A percentile compares a stretch with the other conserved stretches of the same genome.
phyloP scores from a whole-genome alignment of 2,888 invertebrate species.

The Noctua janthina region DNA sequence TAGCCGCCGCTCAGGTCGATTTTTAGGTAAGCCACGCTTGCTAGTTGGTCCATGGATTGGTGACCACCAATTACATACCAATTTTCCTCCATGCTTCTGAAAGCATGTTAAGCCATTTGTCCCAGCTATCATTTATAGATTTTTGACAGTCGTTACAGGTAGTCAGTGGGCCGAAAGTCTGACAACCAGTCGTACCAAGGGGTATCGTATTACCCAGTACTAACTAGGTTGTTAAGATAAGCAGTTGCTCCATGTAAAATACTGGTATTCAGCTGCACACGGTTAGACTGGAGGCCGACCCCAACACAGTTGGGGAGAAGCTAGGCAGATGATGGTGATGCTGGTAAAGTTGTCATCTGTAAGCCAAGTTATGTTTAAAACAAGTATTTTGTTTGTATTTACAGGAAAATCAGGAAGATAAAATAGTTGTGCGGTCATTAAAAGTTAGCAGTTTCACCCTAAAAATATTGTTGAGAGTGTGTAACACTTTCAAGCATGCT shows the following conservation, averaged over 20 bases:
- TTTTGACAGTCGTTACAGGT: too few species aligned
- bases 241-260: neutral
- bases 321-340: neutral
- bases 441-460: slow-evolving; percentile 88
- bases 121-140: too few species aligned
- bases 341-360: neutral
- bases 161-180: too few species aligned
- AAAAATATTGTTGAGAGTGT: slow-evolving; percentile 86
- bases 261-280: neutral
- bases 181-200: too few species aligned
- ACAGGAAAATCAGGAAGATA: slow-evolving; percentile 83
- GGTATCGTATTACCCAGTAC: too few species aligned
- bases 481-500: slow-evolving; percentile 78
- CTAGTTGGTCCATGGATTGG: too few species aligned
- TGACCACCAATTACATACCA: too few species aligned
- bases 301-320: neutral
- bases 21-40: too few species aligned
- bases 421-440: slow-evolving; percentile 80
- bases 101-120: too few species aligned
- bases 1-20: too few species aligned
- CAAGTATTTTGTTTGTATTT: neutral
- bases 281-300: neutral
- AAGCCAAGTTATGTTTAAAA: neutral
- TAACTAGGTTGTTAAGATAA: too few species aligned
- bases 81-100: too few species aligned